Conservation (phyloP, 2,113 vertebrate genomes). For the Rhynchopsitta pachyrhyncha region DNA sequence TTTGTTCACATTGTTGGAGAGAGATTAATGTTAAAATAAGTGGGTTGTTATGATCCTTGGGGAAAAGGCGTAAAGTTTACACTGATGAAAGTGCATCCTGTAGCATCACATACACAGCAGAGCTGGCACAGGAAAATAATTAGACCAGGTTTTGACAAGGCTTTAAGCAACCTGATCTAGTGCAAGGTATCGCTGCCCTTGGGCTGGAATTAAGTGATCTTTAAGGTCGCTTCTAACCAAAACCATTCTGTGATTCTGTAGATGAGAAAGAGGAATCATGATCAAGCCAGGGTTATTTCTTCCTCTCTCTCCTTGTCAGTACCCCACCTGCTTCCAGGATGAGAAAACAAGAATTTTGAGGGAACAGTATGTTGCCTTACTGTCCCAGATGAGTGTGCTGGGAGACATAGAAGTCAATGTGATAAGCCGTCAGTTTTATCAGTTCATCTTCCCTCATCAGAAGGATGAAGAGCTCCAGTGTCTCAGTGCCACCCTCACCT, state of each 20-base stretch:
- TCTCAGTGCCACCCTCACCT: neutral
- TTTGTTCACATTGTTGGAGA: neutral
- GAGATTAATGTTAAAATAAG: neutral
- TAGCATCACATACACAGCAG: neutral
- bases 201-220: neutral
- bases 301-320: neutral
- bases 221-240: neutral
- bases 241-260: neutral
- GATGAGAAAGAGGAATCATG: neutral
- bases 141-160: neutral
- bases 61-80: neutral
- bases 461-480: neutral
- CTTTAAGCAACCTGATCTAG: neutral
- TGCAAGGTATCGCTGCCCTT: neutral
- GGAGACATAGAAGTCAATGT: accelerated
- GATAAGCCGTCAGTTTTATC: neutral
- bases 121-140: neutral
- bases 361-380: neutral
- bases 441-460: neutral
- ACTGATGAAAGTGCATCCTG: neutral
- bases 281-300: neutral
- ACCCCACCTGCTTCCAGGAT: neutral
- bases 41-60: neutral
- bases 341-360: neutral
- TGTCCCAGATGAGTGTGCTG: neutral